Percentiles rank a stretch among this genome's conserved stretches.
phyloP scores from a whole-genome alignment of 2,113 vertebrate genomes.

The Ifrita kowaldi region DNA sequence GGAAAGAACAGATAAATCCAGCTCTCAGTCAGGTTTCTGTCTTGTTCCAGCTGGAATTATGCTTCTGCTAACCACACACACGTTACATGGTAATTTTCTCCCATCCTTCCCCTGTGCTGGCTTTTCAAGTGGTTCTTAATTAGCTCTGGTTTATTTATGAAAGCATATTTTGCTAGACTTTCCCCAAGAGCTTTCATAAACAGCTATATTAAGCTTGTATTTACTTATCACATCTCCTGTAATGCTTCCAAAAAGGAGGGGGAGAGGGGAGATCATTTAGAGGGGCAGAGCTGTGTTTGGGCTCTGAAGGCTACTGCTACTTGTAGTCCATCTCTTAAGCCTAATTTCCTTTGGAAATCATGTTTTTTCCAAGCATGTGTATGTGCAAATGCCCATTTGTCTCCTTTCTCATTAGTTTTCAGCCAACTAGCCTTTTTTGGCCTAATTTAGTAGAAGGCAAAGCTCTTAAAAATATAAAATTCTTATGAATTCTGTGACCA shows the following conservation, averaged over 20 bases:
- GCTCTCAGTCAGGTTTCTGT: neutral
- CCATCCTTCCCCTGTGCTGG: conserved; percentile 6
- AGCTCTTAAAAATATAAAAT: neutral
- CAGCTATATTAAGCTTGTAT: neutral
- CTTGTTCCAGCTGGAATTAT: neutral
- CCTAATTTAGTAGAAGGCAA: neutral
- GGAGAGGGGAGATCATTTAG: neutral
- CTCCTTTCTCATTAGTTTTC: neutral
- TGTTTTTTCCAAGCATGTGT: neutral
- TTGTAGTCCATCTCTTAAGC: neutral
- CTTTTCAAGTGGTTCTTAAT: conserved; percentile 50
- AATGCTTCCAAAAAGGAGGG: neutral
- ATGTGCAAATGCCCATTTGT: neutral
- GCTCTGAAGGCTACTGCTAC: neutral
- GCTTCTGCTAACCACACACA: neutral
- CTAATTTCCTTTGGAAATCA: neutral
- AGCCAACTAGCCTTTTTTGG: neutral
- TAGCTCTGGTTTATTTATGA: conserved; percentile 53
- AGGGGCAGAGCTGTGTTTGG: neutral
- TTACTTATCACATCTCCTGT: neutral
- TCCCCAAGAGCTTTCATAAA: conserved; percentile 21
- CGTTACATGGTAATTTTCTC: neutral
- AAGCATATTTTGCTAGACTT: conserved; percentile 34
- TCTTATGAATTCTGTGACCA: neutral
- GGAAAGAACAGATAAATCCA: neutral